phyloP scores from a whole-genome alignment of 2,113 vertebrate species.

The Mobula hypostoma region DNA sequence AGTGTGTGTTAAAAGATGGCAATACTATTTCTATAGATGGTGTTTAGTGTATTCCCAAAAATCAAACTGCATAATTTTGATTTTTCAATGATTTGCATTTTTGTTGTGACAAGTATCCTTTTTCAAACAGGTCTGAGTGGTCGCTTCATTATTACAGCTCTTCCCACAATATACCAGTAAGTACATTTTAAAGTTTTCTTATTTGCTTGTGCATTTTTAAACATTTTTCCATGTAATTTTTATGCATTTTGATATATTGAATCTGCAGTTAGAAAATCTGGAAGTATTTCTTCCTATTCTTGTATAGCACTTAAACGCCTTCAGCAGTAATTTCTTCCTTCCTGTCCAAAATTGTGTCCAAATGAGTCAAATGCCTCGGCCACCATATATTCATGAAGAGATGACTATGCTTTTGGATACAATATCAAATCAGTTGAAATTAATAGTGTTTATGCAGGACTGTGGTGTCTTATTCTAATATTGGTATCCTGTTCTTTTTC shows the following conservation, averaged over 20 bases:
- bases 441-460: too few species aligned
- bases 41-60: neutral
- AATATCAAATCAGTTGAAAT: too few species aligned
- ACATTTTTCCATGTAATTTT: neutral
- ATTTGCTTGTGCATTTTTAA: neutral
- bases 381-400: too few species aligned
- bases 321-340: neutral
- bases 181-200: neutral
- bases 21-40: neutral
- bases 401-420: too few species aligned
- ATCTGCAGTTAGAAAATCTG: neutral
- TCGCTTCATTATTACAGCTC: conserved; percentile 89
- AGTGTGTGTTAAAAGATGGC: neutral
- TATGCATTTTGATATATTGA: neutral
- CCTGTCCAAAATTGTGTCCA: neutral
- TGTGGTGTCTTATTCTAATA: too few species aligned
- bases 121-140: conserved; percentile 75
- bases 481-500: too few species aligned
- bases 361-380: too few species aligned
- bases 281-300: neutral
- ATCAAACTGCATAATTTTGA: neutral
- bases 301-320: neutral
- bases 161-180: conserved; percentile 96
- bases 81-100: neutral
- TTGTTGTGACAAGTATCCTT: neutral